Evolutionary conservation across 2,113 vertebrate genomes (phyloP).

Genomic region (Formicarius rufipectus): DNA sequence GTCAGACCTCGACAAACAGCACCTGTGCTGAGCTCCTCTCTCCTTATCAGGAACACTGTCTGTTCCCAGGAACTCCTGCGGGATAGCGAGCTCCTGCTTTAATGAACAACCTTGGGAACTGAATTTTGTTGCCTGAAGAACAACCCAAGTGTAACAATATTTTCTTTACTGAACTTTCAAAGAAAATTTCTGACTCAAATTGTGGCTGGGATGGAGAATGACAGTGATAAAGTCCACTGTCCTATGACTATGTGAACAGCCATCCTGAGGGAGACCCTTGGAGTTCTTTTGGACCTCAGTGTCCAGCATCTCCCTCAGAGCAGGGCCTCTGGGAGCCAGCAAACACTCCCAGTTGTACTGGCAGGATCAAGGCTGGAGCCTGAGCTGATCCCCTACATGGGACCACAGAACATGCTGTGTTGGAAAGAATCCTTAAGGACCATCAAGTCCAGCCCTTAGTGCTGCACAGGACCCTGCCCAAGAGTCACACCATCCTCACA

Average conservation of each 20-base stretch:
- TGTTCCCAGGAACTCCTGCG: background rate
- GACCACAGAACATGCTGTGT: too few species aligned
- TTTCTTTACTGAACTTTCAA: fast-evolving
- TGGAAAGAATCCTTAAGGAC: too few species aligned
- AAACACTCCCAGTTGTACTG: fast-evolving
- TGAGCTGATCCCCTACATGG: background rate
- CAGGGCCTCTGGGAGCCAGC: background rate
- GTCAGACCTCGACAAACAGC: background rate
- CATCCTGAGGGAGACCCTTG: background rate
- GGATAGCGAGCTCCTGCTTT: background rate
- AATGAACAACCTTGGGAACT: background rate
- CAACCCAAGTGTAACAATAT: background rate
- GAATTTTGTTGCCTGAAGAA: background rate
- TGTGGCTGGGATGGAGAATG: background rate
- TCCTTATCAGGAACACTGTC: background rate
- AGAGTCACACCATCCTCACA: too few species aligned
- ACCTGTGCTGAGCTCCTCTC: background rate
- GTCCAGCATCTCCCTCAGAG: background rate
- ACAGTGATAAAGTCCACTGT: background rate
- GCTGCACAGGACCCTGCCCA: too few species aligned
- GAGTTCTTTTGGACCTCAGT: background rate
- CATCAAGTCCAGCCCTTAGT: too few species aligned
- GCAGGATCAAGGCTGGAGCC: background rate
- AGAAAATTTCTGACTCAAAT: too few species aligned
- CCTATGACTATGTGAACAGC: too few species aligned